Evolutionary conservation across 2,888 invertebrate species (phyloP).

Genomic region (Entomobrya multifasciata): DNA sequence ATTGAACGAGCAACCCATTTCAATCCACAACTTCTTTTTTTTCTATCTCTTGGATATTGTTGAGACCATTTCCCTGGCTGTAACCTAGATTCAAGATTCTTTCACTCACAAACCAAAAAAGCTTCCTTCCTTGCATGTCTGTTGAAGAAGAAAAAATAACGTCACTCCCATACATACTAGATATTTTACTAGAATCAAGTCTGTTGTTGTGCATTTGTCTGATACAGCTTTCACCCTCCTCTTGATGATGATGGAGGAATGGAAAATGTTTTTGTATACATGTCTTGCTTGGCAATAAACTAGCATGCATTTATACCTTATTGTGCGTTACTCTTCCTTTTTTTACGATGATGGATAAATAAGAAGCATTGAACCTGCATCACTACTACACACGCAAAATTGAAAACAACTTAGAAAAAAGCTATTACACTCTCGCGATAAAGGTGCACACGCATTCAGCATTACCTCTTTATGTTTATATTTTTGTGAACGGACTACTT

Average conservation of each 20-base stretch:
- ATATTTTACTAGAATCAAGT: constrained; percentile 1
- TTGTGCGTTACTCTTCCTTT: background rate
- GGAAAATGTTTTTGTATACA: background rate
- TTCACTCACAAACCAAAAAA: constrained; percentile 50
- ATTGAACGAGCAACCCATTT: constrained; percentile 75
- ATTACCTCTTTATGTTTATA: no score
- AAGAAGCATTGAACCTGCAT: constrained; percentile 27
- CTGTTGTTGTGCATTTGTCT: constrained; percentile 46
- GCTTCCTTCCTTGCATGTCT: constrained; percentile 61
- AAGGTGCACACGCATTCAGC: background rate
- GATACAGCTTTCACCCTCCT: background rate
- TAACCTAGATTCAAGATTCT: constrained; percentile 66
- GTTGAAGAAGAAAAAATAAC: background rate
- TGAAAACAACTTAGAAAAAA: constrained; percentile 33
- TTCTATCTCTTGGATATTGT: background rate
- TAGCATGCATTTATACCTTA: background rate
- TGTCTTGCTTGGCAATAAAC: constrained; percentile 17
- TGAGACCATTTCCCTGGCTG: constrained; percentile 64
- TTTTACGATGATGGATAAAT: constrained; percentile 47
- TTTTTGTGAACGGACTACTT: constrained; percentile 44
- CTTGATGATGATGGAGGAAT: background rate
- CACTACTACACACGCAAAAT: constrained; percentile 7
- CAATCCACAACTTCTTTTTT: constrained; percentile 50
- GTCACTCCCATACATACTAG: background rate
- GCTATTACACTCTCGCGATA: background rate